Evolutionary conservation across 2,888 invertebrate species (phyloP), one percentile per base, ranked within the genome.

Genomic region (Phyllotreta cruciferae): DNA sequence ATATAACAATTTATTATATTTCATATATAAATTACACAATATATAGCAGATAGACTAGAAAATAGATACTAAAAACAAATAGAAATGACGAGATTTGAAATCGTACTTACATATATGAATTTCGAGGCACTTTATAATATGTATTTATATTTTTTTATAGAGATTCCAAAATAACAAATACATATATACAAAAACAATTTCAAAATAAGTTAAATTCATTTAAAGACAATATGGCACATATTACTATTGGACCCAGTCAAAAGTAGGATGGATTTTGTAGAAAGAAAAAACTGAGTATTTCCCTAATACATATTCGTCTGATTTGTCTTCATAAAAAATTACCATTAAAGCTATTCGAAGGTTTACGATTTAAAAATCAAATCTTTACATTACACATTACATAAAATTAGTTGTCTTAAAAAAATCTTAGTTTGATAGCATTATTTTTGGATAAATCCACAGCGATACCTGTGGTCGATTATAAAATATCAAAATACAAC

Each of bases 161-260:
- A 24, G 4, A 24, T 24, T n/a, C 24, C 24, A 24, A 24, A 24
- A 24, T 4, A 24, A 24, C 24, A 24, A 24, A 24, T 24, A 24
- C 24, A 24, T 24, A 24, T 24, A 24, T 24, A 24, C 24, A 24
- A 24, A 24, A 24, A 24, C 24, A 24, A 24, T 24, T 24, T 24
- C 24, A 44, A 44, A 44, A 44, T 44, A 14, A 44, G 44, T 10
- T 47, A 1, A 44, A 14, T 5, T 10, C 9, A 10, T 44, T 44
- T 10, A 38, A 53, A 53, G 10, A 57, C 11, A 56, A 58, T 57
- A 57, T 58, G 57, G 57, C 57, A 58, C 57, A 50, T 50, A 10
- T 14, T 11, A 58, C 6, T 41, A 10, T 58, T 58, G 57, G 57
- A 39, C 50, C 50, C 57, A 13, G 34, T 38, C 11, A 10, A n/a